Evolutionary conservation across 2,888 invertebrate genomes (phyloP).

Genomic region (Syritta pipiens): DNA sequence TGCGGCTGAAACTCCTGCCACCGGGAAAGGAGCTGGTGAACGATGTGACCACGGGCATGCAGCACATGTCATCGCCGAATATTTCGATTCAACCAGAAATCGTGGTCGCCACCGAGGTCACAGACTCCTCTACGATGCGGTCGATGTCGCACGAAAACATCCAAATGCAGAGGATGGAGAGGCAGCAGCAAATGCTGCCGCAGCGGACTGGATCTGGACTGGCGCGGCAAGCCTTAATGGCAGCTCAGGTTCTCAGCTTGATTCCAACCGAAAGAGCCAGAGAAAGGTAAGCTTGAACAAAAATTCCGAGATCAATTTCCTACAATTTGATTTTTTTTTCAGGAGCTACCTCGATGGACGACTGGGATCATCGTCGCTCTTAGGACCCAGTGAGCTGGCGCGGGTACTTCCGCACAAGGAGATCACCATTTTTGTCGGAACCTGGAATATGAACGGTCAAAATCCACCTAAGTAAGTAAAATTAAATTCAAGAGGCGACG

Average conservation of each 20-base stretch:
- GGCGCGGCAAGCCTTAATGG: slow-evolving; percentile 87
- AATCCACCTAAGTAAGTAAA: slow-evolving; percentile 86
- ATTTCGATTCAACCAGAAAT: slow-evolving; percentile 75
- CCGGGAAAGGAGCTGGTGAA: slow-evolving; percentile 75
- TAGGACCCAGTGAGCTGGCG: slow-evolving; percentile 91
- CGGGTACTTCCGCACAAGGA: slow-evolving; percentile 92
- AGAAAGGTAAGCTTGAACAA: slow-evolving; percentile 84
- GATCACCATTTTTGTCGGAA: slow-evolving; percentile 92
- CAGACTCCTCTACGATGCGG: too few relatives aligned
- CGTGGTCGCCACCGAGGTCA: slow-evolving; percentile 69
- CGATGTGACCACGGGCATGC: slow-evolving; percentile 61
- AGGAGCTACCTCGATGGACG: slow-evolving; percentile 90
- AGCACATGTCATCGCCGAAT: slow-evolving; percentile 79
- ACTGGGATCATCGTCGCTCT: slow-evolving; percentile 88
- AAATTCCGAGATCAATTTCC: background rate
- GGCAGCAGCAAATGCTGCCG: slow-evolving; percentile 80
- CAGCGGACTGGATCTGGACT: slow-evolving; percentile 72
- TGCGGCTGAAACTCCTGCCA: slow-evolving; percentile 78
- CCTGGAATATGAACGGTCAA: slow-evolving; percentile 99
- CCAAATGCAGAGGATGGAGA: slow-evolving; percentile 71
- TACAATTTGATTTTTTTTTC: slow-evolving; percentile 30
- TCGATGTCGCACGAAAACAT: slow-evolving; percentile 78
- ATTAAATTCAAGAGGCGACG: background rate
- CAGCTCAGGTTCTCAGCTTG: slow-evolving; percentile 89
- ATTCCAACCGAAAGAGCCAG: slow-evolving; percentile 91